Conservation (phyloP, 2,888 invertebrate species). For the Taenaris catops region DNA sequence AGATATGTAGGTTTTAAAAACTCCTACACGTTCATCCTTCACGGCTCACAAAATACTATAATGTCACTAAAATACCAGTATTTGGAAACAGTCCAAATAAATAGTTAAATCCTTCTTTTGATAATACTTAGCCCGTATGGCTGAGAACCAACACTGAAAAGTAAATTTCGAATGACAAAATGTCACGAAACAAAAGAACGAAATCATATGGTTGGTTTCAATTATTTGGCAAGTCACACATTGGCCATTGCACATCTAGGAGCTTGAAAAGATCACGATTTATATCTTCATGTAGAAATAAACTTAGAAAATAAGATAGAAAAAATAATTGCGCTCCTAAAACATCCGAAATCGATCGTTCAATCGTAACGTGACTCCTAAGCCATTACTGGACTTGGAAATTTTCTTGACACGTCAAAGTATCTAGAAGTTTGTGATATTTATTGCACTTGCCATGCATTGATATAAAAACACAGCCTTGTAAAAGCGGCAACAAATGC, state of each 20-base stretch:
- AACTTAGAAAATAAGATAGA: slow-evolving; percentile 52
- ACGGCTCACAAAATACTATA: too few relatives aligned
- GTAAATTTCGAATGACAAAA: slow-evolving; percentile 49
- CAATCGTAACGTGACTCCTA: slow-evolving; percentile 29
- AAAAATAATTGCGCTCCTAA: slow-evolving; percentile 35
- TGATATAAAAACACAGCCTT: slow-evolving; percentile 29
- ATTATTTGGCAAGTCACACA: slow-evolving; percentile 69
- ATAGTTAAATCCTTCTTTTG: slow-evolving; percentile 6
- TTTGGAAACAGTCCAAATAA: too few relatives aligned
- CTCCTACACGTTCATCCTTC: too few relatives aligned
- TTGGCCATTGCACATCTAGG: slow-evolving; percentile 54
- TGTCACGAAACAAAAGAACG: slow-evolving; percentile 68
- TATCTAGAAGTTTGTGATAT: slow-evolving; percentile 34
- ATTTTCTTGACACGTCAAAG: slow-evolving; percentile 45
- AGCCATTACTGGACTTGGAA: slow-evolving; percentile 29
- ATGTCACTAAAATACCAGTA: too few relatives aligned
- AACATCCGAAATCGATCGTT: slow-evolving; percentile 44
- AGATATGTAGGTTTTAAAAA: too few relatives aligned
- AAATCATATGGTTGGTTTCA: slow-evolving; percentile 73
- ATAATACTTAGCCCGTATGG: background rate
- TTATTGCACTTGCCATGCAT: slow-evolving; percentile 47
- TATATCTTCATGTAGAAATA: slow-evolving; percentile 42
- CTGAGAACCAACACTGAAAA: slow-evolving; percentile 32
- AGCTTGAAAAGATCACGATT: slow-evolving; percentile 50
- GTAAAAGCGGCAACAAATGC: background rate